Evolutionary conservation across 2,888 invertebrate species (phyloP).

Genomic region (Ectemnius continuus): DNA sequence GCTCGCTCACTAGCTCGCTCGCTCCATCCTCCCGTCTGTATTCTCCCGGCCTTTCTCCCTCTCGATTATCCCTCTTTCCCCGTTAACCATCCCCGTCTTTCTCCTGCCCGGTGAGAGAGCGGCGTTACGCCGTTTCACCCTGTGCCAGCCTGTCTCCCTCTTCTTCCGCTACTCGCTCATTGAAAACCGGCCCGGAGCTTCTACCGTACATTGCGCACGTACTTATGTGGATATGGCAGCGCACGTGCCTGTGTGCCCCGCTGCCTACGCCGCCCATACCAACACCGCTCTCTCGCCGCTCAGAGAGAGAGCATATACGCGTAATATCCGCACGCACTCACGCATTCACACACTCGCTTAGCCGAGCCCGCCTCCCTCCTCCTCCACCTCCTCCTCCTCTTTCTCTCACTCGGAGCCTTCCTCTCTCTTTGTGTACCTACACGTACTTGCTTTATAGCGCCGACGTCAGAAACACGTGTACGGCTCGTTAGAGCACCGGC

Average conservation of each 20-base stretch:
- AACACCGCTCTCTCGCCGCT: no score
- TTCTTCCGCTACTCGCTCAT: constrained; percentile 58
- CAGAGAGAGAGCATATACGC: constrained; percentile 9
- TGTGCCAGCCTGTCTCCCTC: constrained; percentile 37
- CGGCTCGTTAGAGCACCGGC: constrained; percentile 60
- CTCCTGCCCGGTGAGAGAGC: constrained; percentile 41
- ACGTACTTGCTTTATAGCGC: constrained; percentile 61
- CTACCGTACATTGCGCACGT: constrained; percentile 37
- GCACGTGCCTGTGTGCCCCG: constrained; percentile 36
- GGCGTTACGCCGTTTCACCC: constrained; percentile 35
- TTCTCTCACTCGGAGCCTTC: background rate
- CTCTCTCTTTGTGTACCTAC: constrained; percentile 1
- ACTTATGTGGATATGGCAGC: constrained; percentile 25
- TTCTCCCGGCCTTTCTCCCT: constrained; percentile 16
- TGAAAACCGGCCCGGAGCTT: constrained; percentile 66
- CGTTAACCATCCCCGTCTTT: constrained; percentile 27
- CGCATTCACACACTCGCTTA: background rate
- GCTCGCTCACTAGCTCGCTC: constrained; percentile 21
- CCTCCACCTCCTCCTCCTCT: no score
- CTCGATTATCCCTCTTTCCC: constrained; percentile 14
- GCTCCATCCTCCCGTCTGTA: constrained; percentile 17
- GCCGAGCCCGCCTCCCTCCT: no score
- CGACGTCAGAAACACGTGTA: constrained; percentile 69
- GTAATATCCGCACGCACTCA: constrained; percentile 26
- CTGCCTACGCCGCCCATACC: background rate